phyloP scores from a whole-genome alignment of 2,888 invertebrate genomes.

The Hydrotaea diabolus region DNA sequence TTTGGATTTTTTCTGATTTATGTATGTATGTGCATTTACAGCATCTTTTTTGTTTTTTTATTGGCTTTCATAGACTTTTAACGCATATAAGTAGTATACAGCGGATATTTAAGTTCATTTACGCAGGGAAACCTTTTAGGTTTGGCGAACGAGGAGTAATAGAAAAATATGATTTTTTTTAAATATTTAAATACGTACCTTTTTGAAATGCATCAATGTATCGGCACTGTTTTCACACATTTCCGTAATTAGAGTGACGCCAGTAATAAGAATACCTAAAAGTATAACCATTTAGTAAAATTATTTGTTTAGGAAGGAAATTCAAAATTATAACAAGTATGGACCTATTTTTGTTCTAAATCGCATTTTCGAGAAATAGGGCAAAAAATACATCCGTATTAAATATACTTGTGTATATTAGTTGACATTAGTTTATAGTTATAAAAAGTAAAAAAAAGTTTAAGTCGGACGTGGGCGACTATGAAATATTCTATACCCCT shows the following conservation, averaged over 20 bases:
- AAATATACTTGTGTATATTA: too few relatives aligned
- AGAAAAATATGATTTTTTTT: neutral
- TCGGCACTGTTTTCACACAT: constrained; percentile 99
- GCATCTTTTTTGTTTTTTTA: neutral
- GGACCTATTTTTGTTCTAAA: too few relatives aligned
- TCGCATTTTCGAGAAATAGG: too few relatives aligned
- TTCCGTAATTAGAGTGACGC: constrained; percentile 98
- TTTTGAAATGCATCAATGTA: constrained; percentile 98
- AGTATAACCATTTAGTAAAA: neutral
- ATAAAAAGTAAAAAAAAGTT: too few relatives aligned
- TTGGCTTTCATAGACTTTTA: neutral
- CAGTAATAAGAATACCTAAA: constrained; percentile 95
- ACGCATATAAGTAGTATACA: too few relatives aligned
- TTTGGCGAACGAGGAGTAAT: neutral
- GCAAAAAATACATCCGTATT: too few relatives aligned
- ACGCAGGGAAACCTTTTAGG: neutral
- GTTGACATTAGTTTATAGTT: too few relatives aligned
- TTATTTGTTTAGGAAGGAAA: neutral
- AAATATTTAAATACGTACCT: constrained; percentile 85
- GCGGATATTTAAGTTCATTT: neutral
- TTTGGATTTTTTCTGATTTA: neutral
- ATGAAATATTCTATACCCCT: too few relatives aligned
- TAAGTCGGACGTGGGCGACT: too few relatives aligned
- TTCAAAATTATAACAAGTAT: neutral
- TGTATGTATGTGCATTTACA: neutral